Evolutionary conservation across 2,888 invertebrate species (phyloP), one percentile per base, ranked within the genome.

Genomic region (Spialia ferax): DNA sequence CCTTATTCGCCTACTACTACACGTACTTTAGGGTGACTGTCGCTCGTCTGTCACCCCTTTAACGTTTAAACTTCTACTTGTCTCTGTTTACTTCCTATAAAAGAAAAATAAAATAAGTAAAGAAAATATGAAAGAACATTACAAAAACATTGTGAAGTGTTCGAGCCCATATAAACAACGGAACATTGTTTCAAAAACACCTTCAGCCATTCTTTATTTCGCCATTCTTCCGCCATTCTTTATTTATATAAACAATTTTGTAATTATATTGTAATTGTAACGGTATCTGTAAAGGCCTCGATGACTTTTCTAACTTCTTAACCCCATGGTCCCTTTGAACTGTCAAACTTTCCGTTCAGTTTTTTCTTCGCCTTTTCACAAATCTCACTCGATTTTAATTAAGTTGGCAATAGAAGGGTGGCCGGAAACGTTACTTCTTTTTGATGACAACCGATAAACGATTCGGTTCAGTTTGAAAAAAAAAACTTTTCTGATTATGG

Each of bases 371-470:
- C 67, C 79, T 48, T 77, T 80, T 76, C 77, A 67, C 65, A 70
- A 63, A 75, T 78, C 75, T 75, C 75, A 75, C 78, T 79, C 79
- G 75, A 82, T 87, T 89, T 89, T 90, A 91, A 93, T 91, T 91
- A 87, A 90, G 87, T 91, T 86, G 73, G 73, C 73, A 76, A 68
- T 81, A 88, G 87, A 89, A 89, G 88, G 88, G 81, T 80, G 79
- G 42, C 32, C 54, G 55, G 78, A 80, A 81, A 81, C 84, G 84
- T 91, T 88, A 89, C 90, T 89, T 84, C 87, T 88, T 89, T 90
- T 91, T 89, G 88, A 92, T 89, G 90, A 89, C 89, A 89, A 83
- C 85, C 91, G 88, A 92, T 93, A 87, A 91, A 89, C 88, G 90
- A 87, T 88, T 88, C 83, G 76, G 79, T 78, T 79, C 76, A 72